Conservation (phyloP, 2,113 vertebrate genomes). For the Lamprotornis superbus region DNA sequence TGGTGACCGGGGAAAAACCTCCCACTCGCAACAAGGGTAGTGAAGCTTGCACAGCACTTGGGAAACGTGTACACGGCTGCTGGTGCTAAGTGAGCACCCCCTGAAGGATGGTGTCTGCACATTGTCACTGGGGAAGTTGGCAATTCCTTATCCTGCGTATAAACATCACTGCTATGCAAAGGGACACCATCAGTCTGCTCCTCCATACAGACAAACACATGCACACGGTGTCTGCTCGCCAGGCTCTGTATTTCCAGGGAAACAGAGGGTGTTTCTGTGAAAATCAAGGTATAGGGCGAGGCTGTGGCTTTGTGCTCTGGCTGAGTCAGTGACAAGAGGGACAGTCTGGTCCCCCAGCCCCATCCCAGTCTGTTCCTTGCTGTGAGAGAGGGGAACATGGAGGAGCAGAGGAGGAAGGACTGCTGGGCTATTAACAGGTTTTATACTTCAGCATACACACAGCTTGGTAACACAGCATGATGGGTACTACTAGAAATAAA, state of each 20-base stretch:
- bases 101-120: neutral
- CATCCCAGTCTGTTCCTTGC: neutral
- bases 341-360: neutral
- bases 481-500: neutral
- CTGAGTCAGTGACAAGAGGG: neutral
- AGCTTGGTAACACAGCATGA: neutral
- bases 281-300: neutral
- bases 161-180: neutral
- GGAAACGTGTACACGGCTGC: neutral
- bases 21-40: neutral
- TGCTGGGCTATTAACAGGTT: neutral
- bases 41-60: rapidly evolving
- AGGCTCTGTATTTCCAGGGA: neutral
- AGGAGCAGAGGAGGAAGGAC: neutral
- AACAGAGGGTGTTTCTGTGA: neutral
- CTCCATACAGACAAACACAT: neutral
- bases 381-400: neutral
- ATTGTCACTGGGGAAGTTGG: neutral
- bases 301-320: neutral
- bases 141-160: neutral
- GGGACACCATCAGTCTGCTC: neutral
- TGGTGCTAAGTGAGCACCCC: neutral
- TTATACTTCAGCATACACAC: neutral
- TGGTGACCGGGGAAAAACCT: neutral
- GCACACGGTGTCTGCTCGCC: rapidly evolving